Percentiles rank a stretch among this genome's conserved stretches.
These are phyloP conservation scores for Bombus breviceps DNA, from an alignment of 1,140 invertebrate species.

Conservation along the genomic window DNA sequence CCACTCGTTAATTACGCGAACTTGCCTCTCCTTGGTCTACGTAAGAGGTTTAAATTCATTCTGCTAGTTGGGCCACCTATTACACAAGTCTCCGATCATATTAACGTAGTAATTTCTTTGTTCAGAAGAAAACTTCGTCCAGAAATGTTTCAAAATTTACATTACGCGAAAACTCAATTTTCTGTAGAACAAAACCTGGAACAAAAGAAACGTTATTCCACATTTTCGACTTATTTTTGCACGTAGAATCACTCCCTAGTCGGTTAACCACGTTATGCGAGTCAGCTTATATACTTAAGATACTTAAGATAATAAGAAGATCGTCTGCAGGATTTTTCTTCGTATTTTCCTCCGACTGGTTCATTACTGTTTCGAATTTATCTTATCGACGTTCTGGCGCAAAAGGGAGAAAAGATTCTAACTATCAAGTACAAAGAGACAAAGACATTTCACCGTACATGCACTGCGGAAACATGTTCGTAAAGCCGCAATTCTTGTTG, in stretches of 20 bases:
- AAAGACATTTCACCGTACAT: slow-evolving; percentile 30
- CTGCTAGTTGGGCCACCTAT: not conserved
- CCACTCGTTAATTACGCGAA: slow-evolving; percentile 13
- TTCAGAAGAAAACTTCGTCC: too few species aligned
- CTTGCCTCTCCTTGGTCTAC: slow-evolving; percentile 1
- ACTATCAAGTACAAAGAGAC: slow-evolving; percentile 29
- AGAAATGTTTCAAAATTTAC: too few species aligned
- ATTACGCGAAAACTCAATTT: too few species aligned
- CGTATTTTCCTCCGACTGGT: not conserved
- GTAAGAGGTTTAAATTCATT: slow-evolving; percentile 22
- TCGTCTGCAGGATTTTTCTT: not conserved
- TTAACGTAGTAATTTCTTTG: not conserved
- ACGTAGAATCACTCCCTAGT: too few species aligned
- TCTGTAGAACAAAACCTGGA: too few species aligned
- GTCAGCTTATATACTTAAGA: too few species aligned
- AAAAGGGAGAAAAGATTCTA: not conserved
- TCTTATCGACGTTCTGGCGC: not conserved
- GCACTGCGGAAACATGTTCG: slow-evolving; percentile 16
- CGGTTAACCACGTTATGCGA: too few species aligned
- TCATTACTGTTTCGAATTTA: slow-evolving; percentile 26
- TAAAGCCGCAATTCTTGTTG: slow-evolving; percentile 31
- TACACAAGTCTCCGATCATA: not conserved
- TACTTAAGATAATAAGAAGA: too few species aligned
- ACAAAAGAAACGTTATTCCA: too few species aligned
- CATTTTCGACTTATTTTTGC: too few species aligned